phyloP scores from a whole-genome alignment of 1,140 invertebrate species.

The Episyrphus balteatus region DNA sequence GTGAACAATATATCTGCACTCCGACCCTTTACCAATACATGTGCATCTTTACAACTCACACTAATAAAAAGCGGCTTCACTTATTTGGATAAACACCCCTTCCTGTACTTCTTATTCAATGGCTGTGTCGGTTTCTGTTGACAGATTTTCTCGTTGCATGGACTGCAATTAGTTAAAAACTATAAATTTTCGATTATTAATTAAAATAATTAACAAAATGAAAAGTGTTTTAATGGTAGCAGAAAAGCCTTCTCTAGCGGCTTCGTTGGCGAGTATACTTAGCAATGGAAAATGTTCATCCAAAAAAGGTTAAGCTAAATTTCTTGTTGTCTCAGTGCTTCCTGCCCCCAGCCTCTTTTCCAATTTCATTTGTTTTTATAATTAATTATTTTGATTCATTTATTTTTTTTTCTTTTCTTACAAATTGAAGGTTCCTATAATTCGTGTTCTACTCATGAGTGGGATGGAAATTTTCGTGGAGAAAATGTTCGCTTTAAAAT shows the following conservation, averaged over 20 bases:
- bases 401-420: no score
- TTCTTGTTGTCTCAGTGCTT: background rate
- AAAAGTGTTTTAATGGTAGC: slow-evolving; percentile 96
- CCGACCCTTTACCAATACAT: no score
- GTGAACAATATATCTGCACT: no score
- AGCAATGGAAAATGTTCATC: slow-evolving; percentile 73
- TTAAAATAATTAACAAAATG: slow-evolving; percentile 42
- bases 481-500: slow-evolving; percentile 76
- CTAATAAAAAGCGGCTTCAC: no score
- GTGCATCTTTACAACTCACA: no score
- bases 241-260: slow-evolving; percentile 96
- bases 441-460: slow-evolving; percentile 89
- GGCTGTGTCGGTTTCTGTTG: no score
- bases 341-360: background rate
- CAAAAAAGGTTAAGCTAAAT: slow-evolving; percentile 62
- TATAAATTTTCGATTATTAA: background rate
- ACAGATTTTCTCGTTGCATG: no score
- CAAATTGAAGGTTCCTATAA: slow-evolving; percentile 73
- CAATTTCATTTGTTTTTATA: background rate
- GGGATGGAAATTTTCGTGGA: slow-evolving; percentile 68
- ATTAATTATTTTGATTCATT: slow-evolving; percentile 5
- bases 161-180: no score
- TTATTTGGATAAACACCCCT: no score
- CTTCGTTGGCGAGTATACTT: slow-evolving; percentile 87
- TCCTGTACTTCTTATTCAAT: no score